A percentile compares a stretch with the other conserved stretches of the same genome.
These are phyloP conservation scores for Steinernema hermaphroditum DNA, from an alignment of 2,888 invertebrate species.

Conservation along the genomic window DNA sequence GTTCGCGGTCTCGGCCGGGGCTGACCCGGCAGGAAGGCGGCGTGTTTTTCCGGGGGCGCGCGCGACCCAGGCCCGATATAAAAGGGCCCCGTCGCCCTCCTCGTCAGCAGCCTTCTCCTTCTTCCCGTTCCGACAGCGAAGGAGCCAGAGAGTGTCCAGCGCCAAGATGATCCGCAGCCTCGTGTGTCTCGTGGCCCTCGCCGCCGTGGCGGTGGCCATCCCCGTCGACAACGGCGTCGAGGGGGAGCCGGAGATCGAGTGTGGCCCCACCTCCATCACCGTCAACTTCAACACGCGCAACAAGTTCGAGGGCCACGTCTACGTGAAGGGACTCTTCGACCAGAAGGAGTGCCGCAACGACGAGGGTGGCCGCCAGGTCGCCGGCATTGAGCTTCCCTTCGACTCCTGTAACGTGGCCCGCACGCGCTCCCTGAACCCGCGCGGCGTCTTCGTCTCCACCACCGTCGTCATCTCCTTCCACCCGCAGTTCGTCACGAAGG, in stretches of 20 bases:
- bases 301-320: slow-evolving; percentile 59
- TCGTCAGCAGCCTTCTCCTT: not conserved
- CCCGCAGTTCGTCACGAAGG: slow-evolving; percentile 66
- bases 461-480: slow-evolving; percentile 67
- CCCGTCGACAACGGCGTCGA: slow-evolving; percentile 66
- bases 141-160: not conserved
- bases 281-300: slow-evolving; percentile 67
- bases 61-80: slow-evolving; percentile 17
- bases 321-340: slow-evolving; percentile 64
- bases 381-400: slow-evolving; percentile 66
- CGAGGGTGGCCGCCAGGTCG: slow-evolving; percentile 63
- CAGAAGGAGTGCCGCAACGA: slow-evolving; percentile 62
- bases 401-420: slow-evolving; percentile 65
- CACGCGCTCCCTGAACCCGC: slow-evolving; percentile 65
- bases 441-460: slow-evolving; percentile 64
- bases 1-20: slow-evolving; percentile 20
- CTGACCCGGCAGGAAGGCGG: slow-evolving; percentile 25
- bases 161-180: not conserved
- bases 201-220: slow-evolving; percentile 44
- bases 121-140: not conserved
- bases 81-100: not conserved
- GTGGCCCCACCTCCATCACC: slow-evolving; percentile 64
- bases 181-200: not conserved
- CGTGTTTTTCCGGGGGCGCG: slow-evolving; percentile 28
- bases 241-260: slow-evolving; percentile 67